phyloP scores from a whole-genome alignment of 2,797 vertebrate genomes.

The Galagoides demidoff region DNA sequence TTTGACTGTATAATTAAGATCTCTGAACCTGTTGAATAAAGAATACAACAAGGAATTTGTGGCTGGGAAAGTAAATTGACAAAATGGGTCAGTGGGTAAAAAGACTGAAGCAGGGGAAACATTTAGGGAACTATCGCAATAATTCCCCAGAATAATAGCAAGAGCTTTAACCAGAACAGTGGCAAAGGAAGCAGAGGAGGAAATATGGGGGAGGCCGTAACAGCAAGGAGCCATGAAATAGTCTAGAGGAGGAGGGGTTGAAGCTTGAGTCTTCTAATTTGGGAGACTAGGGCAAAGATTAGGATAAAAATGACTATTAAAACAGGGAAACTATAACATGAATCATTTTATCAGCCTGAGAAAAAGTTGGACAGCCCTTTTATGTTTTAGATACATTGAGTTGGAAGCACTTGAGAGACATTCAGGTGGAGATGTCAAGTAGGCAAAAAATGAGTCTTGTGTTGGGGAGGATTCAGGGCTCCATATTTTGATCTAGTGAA shows the following conservation, averaged over 20 bases:
- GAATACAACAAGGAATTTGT: background rate
- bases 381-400: background rate
- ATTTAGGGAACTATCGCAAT: background rate
- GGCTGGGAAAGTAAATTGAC: background rate
- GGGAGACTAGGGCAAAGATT: background rate
- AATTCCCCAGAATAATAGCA: background rate
- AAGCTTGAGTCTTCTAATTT: slow-evolving; percentile 36
- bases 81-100: background rate
- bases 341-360: background rate
- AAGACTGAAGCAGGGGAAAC: background rate
- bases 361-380: background rate
- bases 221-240: too few species aligned
- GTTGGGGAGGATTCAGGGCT: background rate
- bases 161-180: background rate
- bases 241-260: background rate
- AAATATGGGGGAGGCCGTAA: background rate
- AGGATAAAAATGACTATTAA: background rate
- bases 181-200: background rate
- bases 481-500: background rate
- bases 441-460: background rate
- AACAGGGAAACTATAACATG: background rate
- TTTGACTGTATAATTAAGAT: slow-evolving; percentile 13
- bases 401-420: background rate
- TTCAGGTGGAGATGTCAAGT: background rate
- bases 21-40: background rate